Percentiles rank a stretch among this genome's conserved stretches.
phyloP scores from a whole-genome alignment of 1,140 invertebrate genomes.

The Scaptodrosophila lebanonensis region DNA sequence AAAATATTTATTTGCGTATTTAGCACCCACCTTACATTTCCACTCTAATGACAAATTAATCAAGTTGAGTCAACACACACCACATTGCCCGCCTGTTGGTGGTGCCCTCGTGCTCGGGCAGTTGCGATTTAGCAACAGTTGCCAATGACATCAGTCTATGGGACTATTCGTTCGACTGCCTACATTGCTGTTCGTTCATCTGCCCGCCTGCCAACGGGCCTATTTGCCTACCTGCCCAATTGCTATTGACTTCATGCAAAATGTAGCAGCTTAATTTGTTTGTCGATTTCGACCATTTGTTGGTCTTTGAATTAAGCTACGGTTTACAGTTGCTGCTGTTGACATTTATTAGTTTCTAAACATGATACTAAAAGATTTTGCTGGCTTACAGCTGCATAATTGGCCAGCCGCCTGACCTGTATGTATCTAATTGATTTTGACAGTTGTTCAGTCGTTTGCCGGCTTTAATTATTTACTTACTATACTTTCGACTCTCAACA shows the following conservation, averaged over 20 bases:
- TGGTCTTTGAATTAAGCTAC: slow-evolving; percentile 36
- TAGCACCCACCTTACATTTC: no score
- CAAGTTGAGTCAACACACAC: no score
- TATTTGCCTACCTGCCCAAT: slow-evolving; percentile 30
- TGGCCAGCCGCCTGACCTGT: slow-evolving; percentile 11
- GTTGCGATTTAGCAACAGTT: no score
- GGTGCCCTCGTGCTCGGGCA: no score
- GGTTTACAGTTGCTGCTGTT: slow-evolving; percentile 24
- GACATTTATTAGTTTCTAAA: slow-evolving; percentile 60
- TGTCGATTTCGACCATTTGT: slow-evolving; percentile 48
- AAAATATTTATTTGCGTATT: no score
- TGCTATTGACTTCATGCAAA: slow-evolving; percentile 50
- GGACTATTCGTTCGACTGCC: no score
- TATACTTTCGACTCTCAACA: slow-evolving; percentile 49
- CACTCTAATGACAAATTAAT: no score
- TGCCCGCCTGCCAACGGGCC: no score
- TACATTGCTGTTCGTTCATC: no score
- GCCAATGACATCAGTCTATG: no score
- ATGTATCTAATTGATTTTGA: background rate
- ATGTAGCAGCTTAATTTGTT: slow-evolving; percentile 57
- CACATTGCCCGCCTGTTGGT: no score
- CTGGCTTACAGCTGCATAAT: slow-evolving; percentile 39
- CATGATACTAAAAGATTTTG: slow-evolving; percentile 46
- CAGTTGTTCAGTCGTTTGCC: background rate
- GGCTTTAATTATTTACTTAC: slow-evolving; percentile 45